phyloP scores from a whole-genome alignment of 2,888 invertebrate genomes.

The Dryococelus australis region DNA sequence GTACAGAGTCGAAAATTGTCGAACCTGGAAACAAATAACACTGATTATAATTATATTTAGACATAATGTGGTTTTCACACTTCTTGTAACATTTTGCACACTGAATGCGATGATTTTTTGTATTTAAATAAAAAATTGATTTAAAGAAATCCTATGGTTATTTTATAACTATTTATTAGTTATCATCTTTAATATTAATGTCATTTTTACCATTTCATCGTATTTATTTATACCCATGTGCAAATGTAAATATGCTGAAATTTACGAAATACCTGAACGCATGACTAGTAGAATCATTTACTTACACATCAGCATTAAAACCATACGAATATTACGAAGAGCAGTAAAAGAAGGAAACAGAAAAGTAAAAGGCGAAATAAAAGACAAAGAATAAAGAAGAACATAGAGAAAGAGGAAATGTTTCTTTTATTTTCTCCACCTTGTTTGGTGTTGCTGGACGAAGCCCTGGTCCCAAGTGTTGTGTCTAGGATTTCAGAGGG shows the following conservation, averaged over 20 bases:
- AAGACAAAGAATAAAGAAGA: slow-evolving; percentile 21
- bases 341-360: slow-evolving; percentile 36
- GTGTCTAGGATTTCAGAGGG: slow-evolving; percentile 47
- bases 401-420: slow-evolving; percentile 26
- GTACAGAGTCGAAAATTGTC: too few relatives aligned
- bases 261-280: not conserved
- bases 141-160: too few relatives aligned
- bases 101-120: not conserved
- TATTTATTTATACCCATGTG: too few relatives aligned
- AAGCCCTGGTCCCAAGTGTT: slow-evolving; percentile 45
- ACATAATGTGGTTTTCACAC: not conserved
- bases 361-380: slow-evolving; percentile 27
- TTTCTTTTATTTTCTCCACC: slow-evolving; percentile 40
- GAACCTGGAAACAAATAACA: too few relatives aligned
- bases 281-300: not conserved
- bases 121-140: not conserved
- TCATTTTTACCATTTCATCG: too few relatives aligned
- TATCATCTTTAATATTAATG: too few relatives aligned
- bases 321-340: slow-evolving; percentile 35
- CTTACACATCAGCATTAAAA: not conserved
- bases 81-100: not conserved
- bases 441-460: slow-evolving; percentile 46
- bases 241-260: not conserved
- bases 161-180: too few relatives aligned
- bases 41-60: too few relatives aligned